A percentile compares a stretch with the other conserved stretches of the same genome.
Conservation (phyloP, 2,113 vertebrate genomes). For the Ammodytes dubius region DNA sequence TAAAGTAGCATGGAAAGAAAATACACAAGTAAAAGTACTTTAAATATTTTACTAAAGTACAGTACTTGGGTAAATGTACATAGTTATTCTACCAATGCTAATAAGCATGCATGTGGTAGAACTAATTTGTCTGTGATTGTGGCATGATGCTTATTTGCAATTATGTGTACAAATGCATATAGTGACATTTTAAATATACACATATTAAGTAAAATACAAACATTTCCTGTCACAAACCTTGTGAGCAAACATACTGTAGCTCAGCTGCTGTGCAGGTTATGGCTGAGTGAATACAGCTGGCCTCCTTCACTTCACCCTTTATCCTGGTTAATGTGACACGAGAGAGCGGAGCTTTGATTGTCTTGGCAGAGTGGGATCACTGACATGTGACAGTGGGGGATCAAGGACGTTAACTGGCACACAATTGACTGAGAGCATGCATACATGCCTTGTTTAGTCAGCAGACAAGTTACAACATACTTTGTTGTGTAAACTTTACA, state of each 20-base stretch:
- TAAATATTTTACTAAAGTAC: too few relatives aligned
- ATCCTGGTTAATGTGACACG: conserved; percentile 15
- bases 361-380: conserved; percentile 2
- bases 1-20: background rate
- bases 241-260: background rate
- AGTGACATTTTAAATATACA: background rate
- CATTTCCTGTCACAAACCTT: background rate
- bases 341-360: background rate
- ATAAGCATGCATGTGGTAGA: background rate
- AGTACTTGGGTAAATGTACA: too few relatives aligned
- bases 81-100: too few relatives aligned
- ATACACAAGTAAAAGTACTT: too few relatives aligned
- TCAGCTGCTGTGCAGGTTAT: conserved; percentile 1
- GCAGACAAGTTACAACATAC: background rate
- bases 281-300: conserved; percentile 4
- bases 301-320: background rate
- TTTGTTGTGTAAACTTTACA: background rate
- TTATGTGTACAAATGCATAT: background rate
- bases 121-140: background rate
- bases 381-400: background rate
- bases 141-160: background rate
- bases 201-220: background rate
- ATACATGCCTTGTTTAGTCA: background rate
- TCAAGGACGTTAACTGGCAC: background rate
- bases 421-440: background rate